A percentile compares a stretch with the other conserved stretches of the same genome.
phyloP scores from a whole-genome alignment of 2,797 vertebrate genomes.

The Balearica regulorum region DNA sequence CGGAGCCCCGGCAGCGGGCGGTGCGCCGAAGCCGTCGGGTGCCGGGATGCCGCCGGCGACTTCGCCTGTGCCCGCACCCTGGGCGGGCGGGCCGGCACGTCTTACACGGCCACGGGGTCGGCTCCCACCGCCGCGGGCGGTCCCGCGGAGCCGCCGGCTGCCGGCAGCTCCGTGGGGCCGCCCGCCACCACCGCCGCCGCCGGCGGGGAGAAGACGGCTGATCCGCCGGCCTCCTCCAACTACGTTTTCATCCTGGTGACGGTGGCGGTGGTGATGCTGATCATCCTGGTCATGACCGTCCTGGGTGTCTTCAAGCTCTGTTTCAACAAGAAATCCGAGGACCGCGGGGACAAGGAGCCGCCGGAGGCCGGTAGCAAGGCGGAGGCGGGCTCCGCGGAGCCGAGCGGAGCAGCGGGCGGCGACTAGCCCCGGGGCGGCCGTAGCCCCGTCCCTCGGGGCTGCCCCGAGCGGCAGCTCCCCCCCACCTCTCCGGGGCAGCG shows the following conservation, averaged over 20 bases:
- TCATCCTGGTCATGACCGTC: constrained; percentile 77
- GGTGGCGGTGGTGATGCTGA: constrained; percentile 72
- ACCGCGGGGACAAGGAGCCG: background rate
- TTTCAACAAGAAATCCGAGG: constrained; percentile 63
- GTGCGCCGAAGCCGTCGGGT: constrained; percentile 21
- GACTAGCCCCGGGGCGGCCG: background rate
- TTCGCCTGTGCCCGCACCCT: constrained; percentile 46
- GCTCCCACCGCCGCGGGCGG: background rate
- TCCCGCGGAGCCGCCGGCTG: background rate
- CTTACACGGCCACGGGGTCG: background rate
- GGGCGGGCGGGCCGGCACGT: background rate
- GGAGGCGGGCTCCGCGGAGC: background rate
- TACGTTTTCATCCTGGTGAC: constrained; percentile 76
- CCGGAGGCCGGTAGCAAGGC: background rate
- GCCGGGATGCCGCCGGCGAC: constrained; percentile 27
- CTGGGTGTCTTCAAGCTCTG: constrained; percentile 79
- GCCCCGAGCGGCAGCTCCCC: background rate
- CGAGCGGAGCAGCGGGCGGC: background rate
- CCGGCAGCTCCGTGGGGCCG: background rate
- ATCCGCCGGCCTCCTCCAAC: background rate
- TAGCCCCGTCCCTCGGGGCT: background rate
- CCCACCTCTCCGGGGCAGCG: background rate
- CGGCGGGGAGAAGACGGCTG: background rate
- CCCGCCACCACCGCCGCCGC: background rate
- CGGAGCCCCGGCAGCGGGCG: background rate